Conservation (phyloP, 2,888 invertebrate species). For the Drosophila kokeensis region DNA sequence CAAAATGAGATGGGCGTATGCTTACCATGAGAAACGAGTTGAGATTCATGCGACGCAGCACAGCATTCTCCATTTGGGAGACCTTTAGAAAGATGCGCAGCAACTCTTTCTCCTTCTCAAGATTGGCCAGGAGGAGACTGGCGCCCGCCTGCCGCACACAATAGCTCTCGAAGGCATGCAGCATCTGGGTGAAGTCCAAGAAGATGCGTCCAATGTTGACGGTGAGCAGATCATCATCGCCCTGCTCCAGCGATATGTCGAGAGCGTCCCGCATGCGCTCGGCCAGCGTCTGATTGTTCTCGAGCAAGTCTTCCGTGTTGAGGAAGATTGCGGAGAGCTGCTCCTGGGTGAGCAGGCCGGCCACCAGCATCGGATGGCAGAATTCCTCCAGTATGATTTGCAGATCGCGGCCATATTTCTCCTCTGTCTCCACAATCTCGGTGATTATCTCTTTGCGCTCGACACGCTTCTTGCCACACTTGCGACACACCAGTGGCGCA, state of each 20-base stretch:
- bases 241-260: slow-evolving; percentile 93
- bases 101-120: slow-evolving; percentile 97
- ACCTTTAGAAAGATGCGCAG: slow-evolving; percentile 96
- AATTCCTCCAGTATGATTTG: slow-evolving; percentile 97
- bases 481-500: slow-evolving; percentile 93
- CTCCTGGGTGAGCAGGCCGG: slow-evolving; percentile 95
- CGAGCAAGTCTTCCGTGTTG: slow-evolving; percentile 95
- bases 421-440: slow-evolving; percentile 98
- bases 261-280: slow-evolving; percentile 94
- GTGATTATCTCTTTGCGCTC: slow-evolving; percentile 97
- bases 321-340: slow-evolving; percentile 96
- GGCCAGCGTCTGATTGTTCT: slow-evolving; percentile 93
- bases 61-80: slow-evolving; percentile 98
- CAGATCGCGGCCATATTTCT: slow-evolving; percentile 96
- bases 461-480: slow-evolving; percentile 94
- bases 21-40: slow-evolving; percentile 98
- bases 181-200: slow-evolving; percentile 95
- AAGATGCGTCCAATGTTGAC: slow-evolving; percentile 96
- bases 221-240: slow-evolving; percentile 93
- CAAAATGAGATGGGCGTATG: slow-evolving; percentile 21
- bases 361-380: slow-evolving; percentile 96
- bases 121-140: slow-evolving; percentile 93
- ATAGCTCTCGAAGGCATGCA: slow-evolving; percentile 97
- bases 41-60: slow-evolving; percentile 96
- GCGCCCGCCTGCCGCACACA: slow-evolving; percentile 97